These are phyloP conservation scores for Galago senegalensis DNA, from an alignment of 2,797 vertebrate genomes.

Conservation along the genomic window DNA sequence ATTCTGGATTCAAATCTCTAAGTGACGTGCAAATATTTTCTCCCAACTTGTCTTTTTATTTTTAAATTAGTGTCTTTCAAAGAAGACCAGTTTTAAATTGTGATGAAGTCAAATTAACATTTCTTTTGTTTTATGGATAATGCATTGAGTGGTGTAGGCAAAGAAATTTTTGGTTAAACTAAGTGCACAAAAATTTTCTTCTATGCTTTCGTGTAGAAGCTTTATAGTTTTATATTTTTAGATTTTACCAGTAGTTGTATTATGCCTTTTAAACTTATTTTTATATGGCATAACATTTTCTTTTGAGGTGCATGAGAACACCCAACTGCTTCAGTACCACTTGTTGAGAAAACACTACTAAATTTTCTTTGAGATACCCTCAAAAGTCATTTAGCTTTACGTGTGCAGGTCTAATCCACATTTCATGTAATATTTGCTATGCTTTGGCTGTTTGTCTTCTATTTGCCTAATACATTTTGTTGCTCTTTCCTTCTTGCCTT, in stretches of 20 bases:
- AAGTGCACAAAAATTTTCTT: background rate
- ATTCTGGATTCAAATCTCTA: background rate
- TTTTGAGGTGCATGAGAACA: background rate
- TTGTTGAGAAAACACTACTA: background rate
- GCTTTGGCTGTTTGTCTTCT: background rate
- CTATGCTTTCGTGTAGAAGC: background rate
- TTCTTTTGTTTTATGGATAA: background rate
- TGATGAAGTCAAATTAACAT: background rate
- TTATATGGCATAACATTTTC: background rate
- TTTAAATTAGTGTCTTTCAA: constrained; percentile 17
- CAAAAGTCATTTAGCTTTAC: background rate
- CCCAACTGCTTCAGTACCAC: background rate
- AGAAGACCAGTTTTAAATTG: constrained; percentile 56
- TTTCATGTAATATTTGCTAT: background rate
- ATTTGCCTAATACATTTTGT: background rate
- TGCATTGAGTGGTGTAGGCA: background rate
- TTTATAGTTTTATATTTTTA: background rate
- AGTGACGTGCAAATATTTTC: background rate
- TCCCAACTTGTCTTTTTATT: constrained; percentile 50
- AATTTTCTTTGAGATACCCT: background rate
- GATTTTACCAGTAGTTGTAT: background rate
- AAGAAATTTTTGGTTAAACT: constrained; percentile 25
- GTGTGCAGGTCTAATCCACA: background rate
- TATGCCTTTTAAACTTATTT: constrained; percentile 42
- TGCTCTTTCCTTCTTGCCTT: background rate